A percentile compares a stretch with the other conserved stretches of the same genome.
phyloP scores from a whole-genome alignment of 1,140 invertebrate genomes.

The Venustaconcha ellipsiformis region DNA sequence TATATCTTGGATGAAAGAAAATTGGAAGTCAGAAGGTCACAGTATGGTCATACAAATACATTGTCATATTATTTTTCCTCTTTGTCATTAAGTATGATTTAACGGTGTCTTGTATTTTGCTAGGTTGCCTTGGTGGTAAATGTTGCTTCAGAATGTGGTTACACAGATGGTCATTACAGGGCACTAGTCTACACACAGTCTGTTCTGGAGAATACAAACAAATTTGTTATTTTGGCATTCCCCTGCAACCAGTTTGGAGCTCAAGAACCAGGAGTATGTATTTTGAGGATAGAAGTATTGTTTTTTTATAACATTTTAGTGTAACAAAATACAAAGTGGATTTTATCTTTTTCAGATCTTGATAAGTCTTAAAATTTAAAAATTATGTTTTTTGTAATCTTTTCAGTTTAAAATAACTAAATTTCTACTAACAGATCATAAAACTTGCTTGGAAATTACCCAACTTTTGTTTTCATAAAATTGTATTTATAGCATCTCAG shows the following conservation, averaged over 20 bases:
- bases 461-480: too few species aligned
- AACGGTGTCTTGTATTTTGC: constrained; percentile 3
- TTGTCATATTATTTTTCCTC: too few species aligned
- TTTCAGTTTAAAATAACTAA: not conserved
- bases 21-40: too few species aligned
- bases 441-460: too few species aligned
- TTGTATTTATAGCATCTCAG: too few species aligned
- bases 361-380: not conserved
- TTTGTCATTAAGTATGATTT: too few species aligned
- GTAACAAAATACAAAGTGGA: not conserved
- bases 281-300: constrained; percentile 20
- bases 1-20: too few species aligned
- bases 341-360: not conserved
- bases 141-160: constrained; percentile 88
- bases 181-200: constrained; percentile 82
- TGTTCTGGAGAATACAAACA: constrained; percentile 73
- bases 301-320: constrained; percentile 68
- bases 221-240: constrained; percentile 81
- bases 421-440: not conserved
- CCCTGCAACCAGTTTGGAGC: constrained; percentile 94
- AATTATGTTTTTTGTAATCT: not conserved
- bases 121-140: constrained; percentile 84
- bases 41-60: too few species aligned
- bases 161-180: constrained; percentile 83
- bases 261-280: constrained; percentile 71